These are phyloP conservation scores for Drosophila ananassae DNA, from an alignment of 1,140 invertebrate species.

Conservation along the genomic window DNA sequence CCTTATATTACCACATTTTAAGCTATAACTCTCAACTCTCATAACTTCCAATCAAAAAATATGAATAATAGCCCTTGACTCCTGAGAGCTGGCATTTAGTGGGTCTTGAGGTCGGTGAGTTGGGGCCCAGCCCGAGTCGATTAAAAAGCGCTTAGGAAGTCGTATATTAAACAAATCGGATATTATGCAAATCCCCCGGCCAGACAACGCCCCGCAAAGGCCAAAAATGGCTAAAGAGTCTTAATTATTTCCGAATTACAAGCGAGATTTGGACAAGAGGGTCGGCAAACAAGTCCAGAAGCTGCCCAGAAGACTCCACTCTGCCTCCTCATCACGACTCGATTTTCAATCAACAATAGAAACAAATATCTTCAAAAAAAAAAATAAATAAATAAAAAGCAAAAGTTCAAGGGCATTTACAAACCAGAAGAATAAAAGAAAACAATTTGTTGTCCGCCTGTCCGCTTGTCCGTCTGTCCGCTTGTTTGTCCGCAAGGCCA, in stretches of 20 bases:
- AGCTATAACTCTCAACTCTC: no score
- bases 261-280: conserved; percentile 24
- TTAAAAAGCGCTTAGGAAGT: conserved; percentile 17
- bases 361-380: background rate
- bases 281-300: conserved; percentile 32
- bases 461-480: no score
- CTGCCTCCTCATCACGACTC: background rate
- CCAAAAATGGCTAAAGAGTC: background rate
- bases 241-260: conserved; percentile 31
- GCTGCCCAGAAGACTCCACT: background rate
- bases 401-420: conserved; percentile 60
- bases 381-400: conserved; percentile 3
- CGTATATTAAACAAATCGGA: conserved; percentile 30
- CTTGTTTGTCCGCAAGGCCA: conserved; percentile 29
- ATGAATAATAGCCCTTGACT: no score
- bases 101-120: background rate
- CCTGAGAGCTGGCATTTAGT: background rate
- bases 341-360: conserved; percentile 27
- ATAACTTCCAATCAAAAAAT: no score
- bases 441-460: conserved; percentile 14
- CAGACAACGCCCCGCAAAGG: conserved; percentile 27
- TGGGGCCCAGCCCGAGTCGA: conserved; percentile 8
- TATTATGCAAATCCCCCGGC: conserved; percentile 27
- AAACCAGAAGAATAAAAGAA: conserved; percentile 27
- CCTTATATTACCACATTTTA: no score